Base-by-base conservation (phyloP, 2,113 vertebrate genomes). In the Nerophis lumbriciformis region DNA sequence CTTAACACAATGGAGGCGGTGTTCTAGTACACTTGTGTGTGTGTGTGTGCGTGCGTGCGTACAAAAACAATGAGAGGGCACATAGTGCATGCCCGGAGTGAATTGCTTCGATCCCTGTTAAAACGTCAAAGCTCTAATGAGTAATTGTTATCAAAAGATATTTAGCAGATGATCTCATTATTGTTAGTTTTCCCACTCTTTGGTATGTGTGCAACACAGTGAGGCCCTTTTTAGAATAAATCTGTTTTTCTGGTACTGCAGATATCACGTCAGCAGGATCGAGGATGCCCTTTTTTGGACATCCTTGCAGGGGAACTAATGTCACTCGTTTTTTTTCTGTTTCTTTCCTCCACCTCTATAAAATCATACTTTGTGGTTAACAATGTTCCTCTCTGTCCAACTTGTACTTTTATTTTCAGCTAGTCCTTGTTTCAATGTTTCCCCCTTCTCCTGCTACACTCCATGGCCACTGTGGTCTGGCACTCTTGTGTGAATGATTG, bases 231-330 rank as follows among this genome's bases (percentile, higher is more conserved):
- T 21, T 57, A 44, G 6, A 37, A 21, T 50, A 16, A 61, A 37
- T 5, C 39, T 44, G 55, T 38, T 64, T 78, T 50, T 71, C 61
- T 78, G 76, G 36, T 69, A 35, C 55, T 65, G 65, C 76, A 63
- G 71, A 76, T 74, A 66, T 66, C 77, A 69, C 69, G 74, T 83
- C 84, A 81, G 80, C 78, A 73, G 71, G 53, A 85, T 87, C 76
- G 66, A 53, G 64, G 79, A 87, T 88, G 84, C 76, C 88, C 84
- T 89, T 89, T 88, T 90, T 88, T 87, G 87, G 86, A 79, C 79
- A 82, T 90, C 75, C 75, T 47, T 62, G 72, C 12, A 72, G 79
- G 38, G 67, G 85, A 86, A 61, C 62, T 71, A 77, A 79, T 77
- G 77, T 81, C 76, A 78, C 42, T 45, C 39, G 39, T 67, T n/a